These are phyloP conservation scores for Scaptomyza hsui DNA, from an alignment of 1,140 invertebrate genomes.

Conservation along the genomic window DNA sequence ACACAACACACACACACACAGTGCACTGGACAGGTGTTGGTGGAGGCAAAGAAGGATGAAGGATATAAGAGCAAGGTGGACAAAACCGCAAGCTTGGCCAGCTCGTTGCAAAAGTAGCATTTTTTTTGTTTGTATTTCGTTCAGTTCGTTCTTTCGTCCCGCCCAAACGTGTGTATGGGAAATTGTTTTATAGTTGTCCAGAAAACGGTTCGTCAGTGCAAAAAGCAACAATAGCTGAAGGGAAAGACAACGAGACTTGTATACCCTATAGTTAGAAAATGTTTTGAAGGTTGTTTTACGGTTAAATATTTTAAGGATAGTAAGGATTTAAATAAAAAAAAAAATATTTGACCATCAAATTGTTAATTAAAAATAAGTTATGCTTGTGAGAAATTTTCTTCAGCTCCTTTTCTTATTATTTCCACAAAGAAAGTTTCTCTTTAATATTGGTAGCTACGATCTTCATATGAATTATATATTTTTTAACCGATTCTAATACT, in stretches of 20 bases:
- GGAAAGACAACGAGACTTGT: slow-evolving; percentile 1
- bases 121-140: slow-evolving; percentile 25
- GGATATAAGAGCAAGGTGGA: slow-evolving; percentile 1
- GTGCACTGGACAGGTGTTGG: slow-evolving; percentile 58
- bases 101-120: slow-evolving; percentile 48
- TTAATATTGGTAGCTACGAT: too few species aligned
- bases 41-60: slow-evolving; percentile 25
- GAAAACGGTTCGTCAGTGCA: slow-evolving; percentile 46
- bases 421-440: too few species aligned
- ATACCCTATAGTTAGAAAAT: too few species aligned
- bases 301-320: too few species aligned
- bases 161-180: slow-evolving; percentile 46
- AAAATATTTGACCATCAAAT: too few species aligned
- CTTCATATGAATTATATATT: too few species aligned
- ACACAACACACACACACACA: slow-evolving; percentile 11
- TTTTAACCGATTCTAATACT: neutral
- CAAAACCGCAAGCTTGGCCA: slow-evolving; percentile 45
- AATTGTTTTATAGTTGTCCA: slow-evolving; percentile 76
- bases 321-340: too few species aligned
- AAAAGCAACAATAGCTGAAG: slow-evolving; percentile 23
- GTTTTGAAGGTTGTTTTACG: too few species aligned
- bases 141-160: slow-evolving; percentile 21
- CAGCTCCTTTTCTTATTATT: too few species aligned
- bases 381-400: too few species aligned
- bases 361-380: too few species aligned